Evolutionary conservation across 2,888 invertebrate species (phyloP).

Genomic region (Oligia latruncula): DNA sequence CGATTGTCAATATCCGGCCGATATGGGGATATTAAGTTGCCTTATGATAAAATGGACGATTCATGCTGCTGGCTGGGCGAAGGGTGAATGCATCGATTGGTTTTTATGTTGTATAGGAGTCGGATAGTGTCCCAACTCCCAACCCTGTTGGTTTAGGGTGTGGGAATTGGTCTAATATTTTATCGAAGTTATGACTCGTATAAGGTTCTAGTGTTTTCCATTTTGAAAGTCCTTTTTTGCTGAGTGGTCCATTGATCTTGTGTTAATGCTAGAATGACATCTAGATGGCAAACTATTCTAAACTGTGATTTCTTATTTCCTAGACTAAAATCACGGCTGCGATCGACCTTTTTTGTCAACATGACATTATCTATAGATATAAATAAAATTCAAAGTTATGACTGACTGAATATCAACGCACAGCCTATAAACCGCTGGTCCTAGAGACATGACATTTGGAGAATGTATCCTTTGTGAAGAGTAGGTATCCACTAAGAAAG

Average conservation of each 20-base stretch:
- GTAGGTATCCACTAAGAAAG: too few relatives aligned
- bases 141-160: slow-evolving; percentile 25
- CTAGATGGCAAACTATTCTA: not conserved
- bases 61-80: slow-evolving; percentile 32
- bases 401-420: too few relatives aligned
- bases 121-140: slow-evolving; percentile 12
- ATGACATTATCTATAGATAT: not conserved
- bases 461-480: too few relatives aligned
- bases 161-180: slow-evolving; percentile 36
- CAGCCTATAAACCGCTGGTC: too few relatives aligned
- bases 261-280: not conserved
- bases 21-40: slow-evolving; percentile 56
- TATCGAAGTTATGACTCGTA: slow-evolving; percentile 16
- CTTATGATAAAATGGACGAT: slow-evolving; percentile 55
- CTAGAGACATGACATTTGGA: too few relatives aligned
- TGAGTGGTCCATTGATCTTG: not conserved
- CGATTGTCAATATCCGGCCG: slow-evolving; percentile 65
- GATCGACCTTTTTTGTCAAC: not conserved
- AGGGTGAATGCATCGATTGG: slow-evolving; percentile 29
- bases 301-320: not conserved
- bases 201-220: slow-evolving; percentile 2
- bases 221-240: not conserved
- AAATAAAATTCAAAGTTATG: too few relatives aligned
- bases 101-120: slow-evolving; percentile 26
- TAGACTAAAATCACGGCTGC: not conserved